phyloP scores from a whole-genome alignment of 1,140 invertebrate genomes.

The Trialeurodes vaporariorum region DNA sequence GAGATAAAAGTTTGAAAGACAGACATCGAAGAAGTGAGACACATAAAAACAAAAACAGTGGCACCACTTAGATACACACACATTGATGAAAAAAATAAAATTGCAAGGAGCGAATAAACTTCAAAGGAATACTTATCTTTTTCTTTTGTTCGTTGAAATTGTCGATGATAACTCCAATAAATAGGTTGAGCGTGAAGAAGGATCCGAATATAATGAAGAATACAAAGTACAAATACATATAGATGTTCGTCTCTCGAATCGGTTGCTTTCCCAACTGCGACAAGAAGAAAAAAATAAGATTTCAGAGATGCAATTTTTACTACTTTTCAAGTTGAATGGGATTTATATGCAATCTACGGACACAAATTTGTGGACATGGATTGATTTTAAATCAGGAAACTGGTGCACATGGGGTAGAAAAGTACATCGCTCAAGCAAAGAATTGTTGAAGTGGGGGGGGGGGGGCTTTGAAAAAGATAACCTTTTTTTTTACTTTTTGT shows the following conservation, averaged over 20 bases:
- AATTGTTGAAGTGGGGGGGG: no score
- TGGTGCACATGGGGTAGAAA: no score
- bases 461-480: no score
- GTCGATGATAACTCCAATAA: slow-evolving; percentile 97
- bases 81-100: not conserved
- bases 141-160: slow-evolving; percentile 99
- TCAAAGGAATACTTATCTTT: slow-evolving; percentile 49
- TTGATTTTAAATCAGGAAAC: no score
- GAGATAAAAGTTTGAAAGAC: no score
- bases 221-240: slow-evolving; percentile 97
- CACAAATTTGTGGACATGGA: no score
- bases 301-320: no score
- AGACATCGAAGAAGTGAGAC: not conserved
- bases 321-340: no score
- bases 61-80: not conserved
- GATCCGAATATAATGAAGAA: slow-evolving; percentile 96
- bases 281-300: slow-evolving; percentile 21
- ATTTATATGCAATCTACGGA: no score
- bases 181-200: slow-evolving; percentile 95
- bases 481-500: no score
- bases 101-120: not conserved
- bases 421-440: no score
- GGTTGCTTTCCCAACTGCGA: slow-evolving; percentile 79
- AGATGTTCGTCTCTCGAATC: slow-evolving; percentile 83
- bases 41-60: not conserved